Conservation (phyloP, 1,140 invertebrate species). For the Helicoverpa zea region DNA sequence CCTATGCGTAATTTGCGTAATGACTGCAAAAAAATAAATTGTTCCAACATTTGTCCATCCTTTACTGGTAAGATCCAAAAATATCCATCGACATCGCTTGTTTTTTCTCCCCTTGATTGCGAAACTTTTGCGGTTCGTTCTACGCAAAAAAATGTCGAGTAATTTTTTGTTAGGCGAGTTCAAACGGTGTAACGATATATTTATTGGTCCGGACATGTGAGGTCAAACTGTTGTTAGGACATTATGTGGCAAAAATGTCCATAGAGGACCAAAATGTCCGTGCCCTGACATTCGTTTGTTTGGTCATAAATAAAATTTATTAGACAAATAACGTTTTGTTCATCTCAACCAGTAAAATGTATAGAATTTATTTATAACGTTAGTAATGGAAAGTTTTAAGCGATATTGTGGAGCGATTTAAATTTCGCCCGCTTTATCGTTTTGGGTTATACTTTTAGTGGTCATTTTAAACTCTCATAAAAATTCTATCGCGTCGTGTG, state of each 20-base stretch:
- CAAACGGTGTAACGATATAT: constrained; percentile 76
- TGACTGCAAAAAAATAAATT: not conserved
- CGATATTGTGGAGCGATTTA: constrained; percentile 11
- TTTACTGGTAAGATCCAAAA: not conserved
- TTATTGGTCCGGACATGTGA: constrained; percentile 70
- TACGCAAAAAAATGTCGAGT: constrained; percentile 68
- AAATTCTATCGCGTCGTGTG: constrained; percentile 17
- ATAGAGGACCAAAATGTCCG: constrained; percentile 60
- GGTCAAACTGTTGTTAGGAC: constrained; percentile 69
- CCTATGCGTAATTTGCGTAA: not conserved
- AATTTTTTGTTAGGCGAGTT: constrained; percentile 69
- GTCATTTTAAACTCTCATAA: constrained; percentile 19
- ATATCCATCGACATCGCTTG: constrained; percentile 50
- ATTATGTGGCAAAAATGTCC: constrained; percentile 63
- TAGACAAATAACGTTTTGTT: constrained; percentile 35
- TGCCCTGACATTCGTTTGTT: constrained; percentile 60
- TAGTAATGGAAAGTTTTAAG: constrained; percentile 33
- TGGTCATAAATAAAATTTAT: constrained; percentile 54
- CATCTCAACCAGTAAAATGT: not conserved
- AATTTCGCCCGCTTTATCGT: constrained; percentile 34
- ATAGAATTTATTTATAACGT: constrained; percentile 37
- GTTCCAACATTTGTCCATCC: not conserved
- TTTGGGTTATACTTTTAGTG: constrained; percentile 34
- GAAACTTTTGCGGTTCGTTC: constrained; percentile 70
- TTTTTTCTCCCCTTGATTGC: constrained; percentile 69